A percentile compares a stretch with the other conserved stretches of the same genome.
These are phyloP conservation scores for Cephalopachus bancanus DNA, from an alignment of 2,797 vertebrate genomes.

Conservation along the genomic window DNA sequence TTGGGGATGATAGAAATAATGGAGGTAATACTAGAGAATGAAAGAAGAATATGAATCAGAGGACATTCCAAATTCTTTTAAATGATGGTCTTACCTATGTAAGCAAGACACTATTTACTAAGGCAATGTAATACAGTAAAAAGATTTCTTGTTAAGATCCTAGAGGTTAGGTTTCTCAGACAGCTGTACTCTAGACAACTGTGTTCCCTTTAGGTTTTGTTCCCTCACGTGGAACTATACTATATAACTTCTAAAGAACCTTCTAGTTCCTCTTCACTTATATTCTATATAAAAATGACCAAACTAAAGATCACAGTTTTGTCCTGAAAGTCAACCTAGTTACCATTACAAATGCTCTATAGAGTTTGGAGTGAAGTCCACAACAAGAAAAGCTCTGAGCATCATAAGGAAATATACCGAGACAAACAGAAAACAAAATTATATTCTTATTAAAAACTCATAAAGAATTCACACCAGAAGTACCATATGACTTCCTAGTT, in stretches of 20 bases:
- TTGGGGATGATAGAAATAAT: neutral
- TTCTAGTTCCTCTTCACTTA: neutral
- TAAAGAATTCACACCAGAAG: constrained; percentile 58
- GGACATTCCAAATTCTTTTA: neutral
- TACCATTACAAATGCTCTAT: neutral
- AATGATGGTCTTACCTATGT: neutral
- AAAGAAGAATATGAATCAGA: neutral
- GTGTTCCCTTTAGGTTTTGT: neutral
- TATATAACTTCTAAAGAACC: neutral
- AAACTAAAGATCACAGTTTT: constrained; percentile 20
- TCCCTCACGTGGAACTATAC: neutral
- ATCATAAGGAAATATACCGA: constrained; percentile 15
- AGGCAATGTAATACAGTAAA: neutral
- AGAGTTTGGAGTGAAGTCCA: constrained; percentile 23
- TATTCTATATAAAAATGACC: constrained; percentile 42
- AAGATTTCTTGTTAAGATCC: neutral
- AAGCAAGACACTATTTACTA: neutral
- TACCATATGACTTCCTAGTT: constrained; percentile 43
- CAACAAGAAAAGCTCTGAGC: neutral
- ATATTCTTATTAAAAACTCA: constrained; percentile 56
- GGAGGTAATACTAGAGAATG: neutral
- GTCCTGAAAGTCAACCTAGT: neutral
- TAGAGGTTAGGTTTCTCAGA: neutral
- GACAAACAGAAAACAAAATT: constrained; percentile 57
- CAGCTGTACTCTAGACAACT: neutral